Base-by-base conservation (phyloP, 2,797 vertebrate genomes). In the Pangasius sanitwongsei region DNA sequence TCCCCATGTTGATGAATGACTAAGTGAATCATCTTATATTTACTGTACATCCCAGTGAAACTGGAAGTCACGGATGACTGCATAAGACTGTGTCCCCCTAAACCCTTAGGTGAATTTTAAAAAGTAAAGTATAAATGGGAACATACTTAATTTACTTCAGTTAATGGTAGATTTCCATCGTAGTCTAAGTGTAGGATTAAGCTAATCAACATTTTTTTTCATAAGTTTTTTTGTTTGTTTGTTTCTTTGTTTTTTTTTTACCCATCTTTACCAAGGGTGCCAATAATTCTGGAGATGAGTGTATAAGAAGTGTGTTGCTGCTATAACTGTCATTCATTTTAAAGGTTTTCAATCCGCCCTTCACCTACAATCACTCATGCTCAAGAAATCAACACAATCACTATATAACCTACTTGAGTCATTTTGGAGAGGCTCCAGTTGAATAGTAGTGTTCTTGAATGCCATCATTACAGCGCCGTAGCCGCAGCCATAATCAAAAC, bases 381-480 rank as follows among this genome's bases (percentile, higher is more conserved):
- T 90, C n/a, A 18, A 91, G 85, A 91, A 86, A 89, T 87, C 75
- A 86, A 89, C 63, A 57, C 88, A 91, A 87, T 90, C 86, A 90
- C 57, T 70, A 78, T 85, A 74, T 44, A 86, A 83, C 82, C 59
- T 23, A 25, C 86, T 69, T 41, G n/a, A 89, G 61, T 55, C 50
- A 78, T 80, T 87, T 80, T 61, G 50, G 57, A 89, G 86, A 87
- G 86, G 75, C 70, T 90, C 61, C 53, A 75, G 63, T 89, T 85
- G 31, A 72, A 87, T 50, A 28, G 53, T 83, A 63, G 87, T 83
- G 82, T 84, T 86, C 77, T 88, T 18, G 75, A 87, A 41, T 82
- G 67, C 74, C 87, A 78, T 89, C 53, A 41, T 74, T 89, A 63
- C 72, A 70, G 83, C 61, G 23, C 31, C 16, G 23, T 31, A 61